A percentile compares a stretch with the other conserved stretches of the same genome.
Evolutionary conservation across 2,113 vertebrate genomes (phyloP).

Genomic region (Oceanites oceanicus): DNA sequence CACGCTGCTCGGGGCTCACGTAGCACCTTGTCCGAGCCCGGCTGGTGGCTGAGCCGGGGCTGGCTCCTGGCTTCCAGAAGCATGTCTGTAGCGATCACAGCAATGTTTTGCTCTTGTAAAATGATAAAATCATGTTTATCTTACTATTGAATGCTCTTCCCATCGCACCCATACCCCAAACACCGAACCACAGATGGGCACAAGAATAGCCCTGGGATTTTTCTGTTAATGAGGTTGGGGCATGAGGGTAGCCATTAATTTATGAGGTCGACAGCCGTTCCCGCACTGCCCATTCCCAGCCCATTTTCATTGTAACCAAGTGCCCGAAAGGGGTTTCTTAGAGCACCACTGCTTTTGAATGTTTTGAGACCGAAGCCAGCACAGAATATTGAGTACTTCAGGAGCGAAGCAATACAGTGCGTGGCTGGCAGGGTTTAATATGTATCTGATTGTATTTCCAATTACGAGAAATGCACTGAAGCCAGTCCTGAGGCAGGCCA

Average conservation of each 20-base stretch:
- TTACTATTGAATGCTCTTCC: background rate
- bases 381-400: constrained; percentile 11
- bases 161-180: background rate
- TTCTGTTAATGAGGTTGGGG: background rate
- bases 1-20: rapidly evolving
- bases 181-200: background rate
- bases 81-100: rapidly evolving
- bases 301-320: background rate
- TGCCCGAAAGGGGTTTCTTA: background rate
- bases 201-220: background rate
- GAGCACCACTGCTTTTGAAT: background rate
- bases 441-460: background rate
- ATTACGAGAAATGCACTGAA: constrained; percentile 13
- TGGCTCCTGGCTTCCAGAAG: background rate
- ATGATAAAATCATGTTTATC: background rate
- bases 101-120: background rate
- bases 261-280: background rate
- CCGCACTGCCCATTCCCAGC: background rate
- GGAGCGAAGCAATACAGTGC: background rate
- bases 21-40: background rate
- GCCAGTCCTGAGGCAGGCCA: background rate
- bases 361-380: constrained; percentile 5
- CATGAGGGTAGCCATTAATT: background rate
- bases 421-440: background rate
- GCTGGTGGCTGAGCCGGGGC: background rate